phyloP scores from a whole-genome alignment of 2,888 invertebrate genomes.

The Pharmacophagus antenor region DNA sequence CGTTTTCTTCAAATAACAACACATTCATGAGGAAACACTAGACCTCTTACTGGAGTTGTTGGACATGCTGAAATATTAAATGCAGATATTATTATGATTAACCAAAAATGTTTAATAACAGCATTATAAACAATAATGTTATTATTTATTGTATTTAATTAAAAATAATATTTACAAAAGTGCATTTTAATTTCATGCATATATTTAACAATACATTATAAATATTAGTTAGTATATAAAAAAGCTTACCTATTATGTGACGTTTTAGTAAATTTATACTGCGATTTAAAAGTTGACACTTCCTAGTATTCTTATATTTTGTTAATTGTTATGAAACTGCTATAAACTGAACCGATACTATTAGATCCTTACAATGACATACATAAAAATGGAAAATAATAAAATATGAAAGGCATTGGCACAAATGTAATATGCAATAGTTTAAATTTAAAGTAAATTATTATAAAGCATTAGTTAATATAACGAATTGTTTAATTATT shows the following conservation, averaged over 20 bases:
- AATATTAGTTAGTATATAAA: not conserved
- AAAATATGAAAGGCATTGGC: not conserved
- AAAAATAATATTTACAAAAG: not conserved
- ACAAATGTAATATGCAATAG: not conserved
- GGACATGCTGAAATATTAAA: slow-evolving; percentile 83
- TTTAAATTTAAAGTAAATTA: not conserved
- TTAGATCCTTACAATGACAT: too few relatives aligned
- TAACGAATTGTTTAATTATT: not conserved
- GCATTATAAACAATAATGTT: not conserved
- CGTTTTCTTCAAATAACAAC: slow-evolving; percentile 81
- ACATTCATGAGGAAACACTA: slow-evolving; percentile 84
- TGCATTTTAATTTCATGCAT: not conserved
- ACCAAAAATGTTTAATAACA: not conserved
- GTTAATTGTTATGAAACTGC: not conserved
- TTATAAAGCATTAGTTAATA: not conserved
- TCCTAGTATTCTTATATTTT: not conserved
- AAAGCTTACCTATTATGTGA: not conserved
- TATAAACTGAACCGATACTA: not conserved
- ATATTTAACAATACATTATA: not conserved
- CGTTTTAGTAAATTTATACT: not conserved
- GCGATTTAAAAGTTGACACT: too few relatives aligned
- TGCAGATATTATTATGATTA: too few relatives aligned
- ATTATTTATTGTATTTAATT: not conserved
- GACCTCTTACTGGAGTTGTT: slow-evolving; percentile 61
- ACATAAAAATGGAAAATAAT: too few relatives aligned